phyloP scores from a whole-genome alignment of 2,113 vertebrate genomes.

The Rhynchopsitta pachyrhyncha region DNA sequence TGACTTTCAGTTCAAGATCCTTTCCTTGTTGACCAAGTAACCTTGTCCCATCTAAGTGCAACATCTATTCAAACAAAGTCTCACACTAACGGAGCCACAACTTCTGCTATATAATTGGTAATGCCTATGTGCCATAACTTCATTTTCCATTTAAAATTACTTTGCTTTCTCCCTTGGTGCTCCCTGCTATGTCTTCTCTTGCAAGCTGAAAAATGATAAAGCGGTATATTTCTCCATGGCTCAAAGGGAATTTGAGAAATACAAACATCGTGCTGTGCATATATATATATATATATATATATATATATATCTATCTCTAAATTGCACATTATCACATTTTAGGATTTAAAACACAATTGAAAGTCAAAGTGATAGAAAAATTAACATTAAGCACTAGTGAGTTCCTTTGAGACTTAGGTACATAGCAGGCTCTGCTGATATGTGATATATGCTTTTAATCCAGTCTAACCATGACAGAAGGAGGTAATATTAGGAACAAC shows the following conservation, averaged over 20 bases:
- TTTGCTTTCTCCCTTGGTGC: neutral
- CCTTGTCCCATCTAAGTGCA: neutral
- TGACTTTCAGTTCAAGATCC: neutral
- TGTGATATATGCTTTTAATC: neutral
- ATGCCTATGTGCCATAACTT: rapidly evolving
- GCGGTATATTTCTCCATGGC: neutral
- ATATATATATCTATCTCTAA: neutral
- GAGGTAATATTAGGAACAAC: neutral
- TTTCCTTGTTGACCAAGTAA: neutral
- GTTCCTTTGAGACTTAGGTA: neutral
- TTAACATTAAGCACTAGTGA: neutral
- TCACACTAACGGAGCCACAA: rapidly evolving
- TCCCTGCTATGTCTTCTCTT: neutral
- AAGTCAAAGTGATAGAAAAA: neutral
- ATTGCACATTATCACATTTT: neutral
- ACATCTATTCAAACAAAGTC: neutral
- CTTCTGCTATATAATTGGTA: neutral
- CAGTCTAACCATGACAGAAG: neutral
- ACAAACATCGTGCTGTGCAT: neutral
- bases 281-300: neutral
- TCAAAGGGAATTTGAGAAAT: neutral
- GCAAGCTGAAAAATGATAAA: neutral
- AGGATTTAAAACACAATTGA: neutral
- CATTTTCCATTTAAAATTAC: neutral
- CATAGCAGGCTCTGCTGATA: neutral